Evolutionary conservation across 2,797 vertebrate genomes (phyloP).

Genomic region (Limosa lapponica): DNA sequence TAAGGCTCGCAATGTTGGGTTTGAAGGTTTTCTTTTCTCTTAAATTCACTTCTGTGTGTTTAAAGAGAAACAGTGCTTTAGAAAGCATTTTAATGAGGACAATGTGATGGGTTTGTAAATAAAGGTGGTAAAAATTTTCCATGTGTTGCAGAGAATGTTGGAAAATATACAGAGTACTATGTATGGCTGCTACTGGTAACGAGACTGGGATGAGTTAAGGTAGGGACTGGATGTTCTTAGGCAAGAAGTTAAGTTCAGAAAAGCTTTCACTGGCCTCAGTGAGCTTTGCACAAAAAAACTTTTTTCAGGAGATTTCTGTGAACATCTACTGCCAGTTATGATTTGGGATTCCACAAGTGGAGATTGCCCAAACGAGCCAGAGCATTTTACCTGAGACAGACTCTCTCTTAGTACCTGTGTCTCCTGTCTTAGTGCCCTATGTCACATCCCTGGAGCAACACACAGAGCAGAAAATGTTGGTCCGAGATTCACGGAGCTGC

Average conservation of each 20-base stretch:
- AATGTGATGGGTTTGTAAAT: not conserved
- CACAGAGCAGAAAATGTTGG: not conserved
- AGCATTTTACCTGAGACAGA: not conserved
- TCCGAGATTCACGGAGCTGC: accelerated
- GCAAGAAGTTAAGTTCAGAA: not conserved
- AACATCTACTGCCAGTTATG: not conserved
- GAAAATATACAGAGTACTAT: not conserved
- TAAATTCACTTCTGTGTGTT: not conserved
- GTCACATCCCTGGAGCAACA: not conserved
- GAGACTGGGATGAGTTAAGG: not conserved
- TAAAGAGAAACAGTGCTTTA: not conserved
- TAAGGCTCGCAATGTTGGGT: not conserved
- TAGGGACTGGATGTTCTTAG: not conserved
- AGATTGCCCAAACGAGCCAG: not conserved
- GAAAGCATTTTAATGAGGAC: not conserved
- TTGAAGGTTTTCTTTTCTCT: not conserved
- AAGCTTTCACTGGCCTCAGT: not conserved
- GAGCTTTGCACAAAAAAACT: not conserved
- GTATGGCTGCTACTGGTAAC: not conserved
- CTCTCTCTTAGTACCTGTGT: not conserved
- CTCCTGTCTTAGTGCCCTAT: not conserved
- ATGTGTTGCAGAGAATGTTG: not conserved
- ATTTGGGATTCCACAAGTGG: not conserved
- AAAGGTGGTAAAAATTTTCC: not conserved
- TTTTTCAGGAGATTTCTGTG: not conserved